Conservation (phyloP, 1,140 invertebrate species). For the Metopolophium dirhodum region DNA sequence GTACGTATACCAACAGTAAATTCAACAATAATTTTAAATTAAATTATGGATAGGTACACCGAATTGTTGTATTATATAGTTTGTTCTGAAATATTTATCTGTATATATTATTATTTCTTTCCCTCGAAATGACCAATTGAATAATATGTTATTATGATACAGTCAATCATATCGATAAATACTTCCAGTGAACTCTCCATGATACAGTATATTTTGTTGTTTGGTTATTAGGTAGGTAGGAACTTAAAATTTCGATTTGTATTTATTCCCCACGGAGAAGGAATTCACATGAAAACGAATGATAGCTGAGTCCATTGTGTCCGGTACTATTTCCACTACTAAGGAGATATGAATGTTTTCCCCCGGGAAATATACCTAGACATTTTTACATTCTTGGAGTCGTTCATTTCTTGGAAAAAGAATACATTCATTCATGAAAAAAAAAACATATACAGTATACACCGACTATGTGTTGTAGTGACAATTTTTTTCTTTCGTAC, state of each 20-base stretch:
- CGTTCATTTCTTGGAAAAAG: background rate
- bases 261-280: background rate
- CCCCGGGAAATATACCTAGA: slow-evolving; percentile 43
- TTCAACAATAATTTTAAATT: background rate
- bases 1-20: background rate
- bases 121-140: background rate
- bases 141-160: no score
- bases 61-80: background rate
- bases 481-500: background rate
- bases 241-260: slow-evolving; percentile 33
- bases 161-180: background rate
- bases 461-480: background rate
- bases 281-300: slow-evolving; percentile 35
- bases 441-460: background rate
- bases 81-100: background rate
- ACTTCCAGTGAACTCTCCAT: background rate
- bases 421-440: slow-evolving; percentile 26
- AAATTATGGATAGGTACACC: background rate
- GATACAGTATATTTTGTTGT: background rate
- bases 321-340: background rate
- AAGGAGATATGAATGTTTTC: slow-evolving; percentile 36
- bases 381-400: background rate
- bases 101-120: background rate
- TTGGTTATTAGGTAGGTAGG: background rate
- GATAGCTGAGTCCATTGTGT: slow-evolving; percentile 15